phyloP scores from a whole-genome alignment of 2,888 invertebrate species.

The Protodeltote pygarga region DNA sequence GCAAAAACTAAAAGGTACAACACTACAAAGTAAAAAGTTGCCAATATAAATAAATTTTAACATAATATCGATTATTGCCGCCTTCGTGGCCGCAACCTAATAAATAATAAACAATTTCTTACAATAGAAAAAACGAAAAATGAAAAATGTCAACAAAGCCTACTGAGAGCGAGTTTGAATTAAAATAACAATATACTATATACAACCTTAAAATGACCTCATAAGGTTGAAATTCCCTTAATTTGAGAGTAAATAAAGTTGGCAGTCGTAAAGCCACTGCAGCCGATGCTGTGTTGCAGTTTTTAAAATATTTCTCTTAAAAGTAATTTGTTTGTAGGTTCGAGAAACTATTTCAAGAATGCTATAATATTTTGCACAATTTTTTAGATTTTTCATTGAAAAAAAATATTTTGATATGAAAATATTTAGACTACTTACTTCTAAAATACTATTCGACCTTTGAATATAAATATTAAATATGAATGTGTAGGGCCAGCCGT shows the following conservation, averaged over 20 bases:
- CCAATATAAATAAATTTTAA: slow-evolving; percentile 4
- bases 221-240: slow-evolving; percentile 16
- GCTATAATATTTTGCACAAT: slow-evolving; percentile 27
- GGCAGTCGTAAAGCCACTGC: slow-evolving; percentile 46
- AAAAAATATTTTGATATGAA: slow-evolving; percentile 5
- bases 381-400: slow-evolving; percentile 4
- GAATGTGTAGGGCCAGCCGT: no score
- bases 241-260: slow-evolving; percentile 1
- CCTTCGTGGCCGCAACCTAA: slow-evolving; percentile 36
- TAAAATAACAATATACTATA: slow-evolving; percentile 21
- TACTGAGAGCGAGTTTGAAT: slow-evolving; percentile 48
- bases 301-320: slow-evolving; percentile 64
- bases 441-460: not conserved
- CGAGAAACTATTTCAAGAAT: slow-evolving; percentile 48
- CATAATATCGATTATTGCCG: slow-evolving; percentile 22
- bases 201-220: not conserved
- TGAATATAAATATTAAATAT: no score
- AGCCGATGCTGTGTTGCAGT: slow-evolving; percentile 50
- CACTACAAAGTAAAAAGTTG: slow-evolving; percentile 7
- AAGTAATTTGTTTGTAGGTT: slow-evolving; percentile 66
- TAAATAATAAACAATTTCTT: slow-evolving; percentile 55
- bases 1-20: not conserved
- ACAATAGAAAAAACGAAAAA: slow-evolving; percentile 73
- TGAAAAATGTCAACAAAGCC: slow-evolving; percentile 70
- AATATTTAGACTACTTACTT: not conserved